phyloP scores from a whole-genome alignment of 1,140 invertebrate species.

The Ceratosolen fusciceps region DNA sequence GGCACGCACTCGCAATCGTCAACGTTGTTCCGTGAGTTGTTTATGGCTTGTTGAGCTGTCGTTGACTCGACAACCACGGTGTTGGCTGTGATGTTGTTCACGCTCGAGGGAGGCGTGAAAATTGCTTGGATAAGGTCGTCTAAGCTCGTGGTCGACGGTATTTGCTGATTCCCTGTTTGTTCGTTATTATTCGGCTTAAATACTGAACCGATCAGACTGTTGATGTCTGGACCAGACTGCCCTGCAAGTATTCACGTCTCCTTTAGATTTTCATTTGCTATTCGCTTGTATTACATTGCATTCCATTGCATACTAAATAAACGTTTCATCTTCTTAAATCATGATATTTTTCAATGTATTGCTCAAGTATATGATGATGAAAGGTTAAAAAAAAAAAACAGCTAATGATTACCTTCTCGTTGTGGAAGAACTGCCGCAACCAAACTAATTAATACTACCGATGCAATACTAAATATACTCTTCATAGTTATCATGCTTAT shows the following conservation, averaged over 20 bases:
- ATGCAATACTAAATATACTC: conserved; percentile 16
- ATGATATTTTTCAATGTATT: no score
- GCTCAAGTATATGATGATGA: no score
- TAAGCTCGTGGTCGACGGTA: neutral
- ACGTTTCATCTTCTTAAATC: no score
- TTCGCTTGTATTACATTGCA: no score
- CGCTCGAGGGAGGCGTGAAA: neutral
- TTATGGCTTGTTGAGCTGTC: no score
- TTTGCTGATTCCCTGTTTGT: neutral
- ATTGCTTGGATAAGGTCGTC: conserved; percentile 18
- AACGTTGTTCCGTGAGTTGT: neutral
- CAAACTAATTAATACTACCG: conserved; percentile 2
- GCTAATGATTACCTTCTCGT: neutral
- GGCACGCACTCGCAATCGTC: conserved; percentile 73
- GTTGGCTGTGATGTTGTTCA: neutral
- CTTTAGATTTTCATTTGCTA: neutral
- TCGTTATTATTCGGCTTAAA: neutral
- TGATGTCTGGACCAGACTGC: neutral
- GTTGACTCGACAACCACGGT: no score
- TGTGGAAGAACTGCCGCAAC: conserved; percentile 17
- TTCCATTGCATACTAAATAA: no score
- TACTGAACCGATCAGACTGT: neutral
- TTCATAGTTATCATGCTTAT: conserved; percentile 3
- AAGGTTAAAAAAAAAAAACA: no score
- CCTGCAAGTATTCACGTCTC: neutral